Conservation (phyloP, 1,140 invertebrate genomes). For the Kradibia gibbosae region DNA sequence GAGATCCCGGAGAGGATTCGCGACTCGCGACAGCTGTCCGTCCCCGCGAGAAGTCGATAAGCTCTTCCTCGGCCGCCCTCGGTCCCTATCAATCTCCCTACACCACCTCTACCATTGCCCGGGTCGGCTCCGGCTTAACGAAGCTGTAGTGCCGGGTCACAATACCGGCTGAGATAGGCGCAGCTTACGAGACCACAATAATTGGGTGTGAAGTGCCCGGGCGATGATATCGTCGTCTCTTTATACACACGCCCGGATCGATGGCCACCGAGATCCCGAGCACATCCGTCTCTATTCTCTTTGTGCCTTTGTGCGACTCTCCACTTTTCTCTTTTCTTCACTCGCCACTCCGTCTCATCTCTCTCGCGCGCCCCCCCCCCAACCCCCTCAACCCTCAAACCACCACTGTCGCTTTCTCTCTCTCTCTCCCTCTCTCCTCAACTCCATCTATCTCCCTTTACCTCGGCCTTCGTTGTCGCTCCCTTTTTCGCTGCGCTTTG, state of each 20-base stretch:
- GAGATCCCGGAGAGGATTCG: neutral
- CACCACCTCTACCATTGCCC: neutral
- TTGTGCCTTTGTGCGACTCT: neutral
- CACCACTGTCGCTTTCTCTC: too few species aligned
- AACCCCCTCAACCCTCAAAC: too few species aligned
- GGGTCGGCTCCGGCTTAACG: slow-evolving; percentile 46
- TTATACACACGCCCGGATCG: slow-evolving; percentile 32
- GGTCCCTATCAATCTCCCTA: slow-evolving; percentile 37
- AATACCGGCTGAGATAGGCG: slow-evolving; percentile 22
- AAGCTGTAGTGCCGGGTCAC: slow-evolving; percentile 45
- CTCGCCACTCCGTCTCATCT: neutral
- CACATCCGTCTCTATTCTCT: slow-evolving; percentile 25
- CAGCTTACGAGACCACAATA: slow-evolving; percentile 48
- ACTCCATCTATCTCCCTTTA: neutral
- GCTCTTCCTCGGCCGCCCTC: neutral
- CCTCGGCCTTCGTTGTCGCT: neutral
- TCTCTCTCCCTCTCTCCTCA: too few species aligned
- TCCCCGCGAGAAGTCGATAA: slow-evolving; percentile 33
- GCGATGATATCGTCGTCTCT: slow-evolving; percentile 46
- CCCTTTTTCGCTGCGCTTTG: neutral
- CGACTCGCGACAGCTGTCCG: slow-evolving; percentile 52
- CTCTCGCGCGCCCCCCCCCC: too few species aligned
- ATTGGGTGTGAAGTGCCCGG: slow-evolving; percentile 56
- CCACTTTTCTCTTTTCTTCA: neutral
- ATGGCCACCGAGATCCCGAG: neutral